Conservation (phyloP, 1,140 invertebrate genomes). For the Trichonephila inaurata region DNA sequence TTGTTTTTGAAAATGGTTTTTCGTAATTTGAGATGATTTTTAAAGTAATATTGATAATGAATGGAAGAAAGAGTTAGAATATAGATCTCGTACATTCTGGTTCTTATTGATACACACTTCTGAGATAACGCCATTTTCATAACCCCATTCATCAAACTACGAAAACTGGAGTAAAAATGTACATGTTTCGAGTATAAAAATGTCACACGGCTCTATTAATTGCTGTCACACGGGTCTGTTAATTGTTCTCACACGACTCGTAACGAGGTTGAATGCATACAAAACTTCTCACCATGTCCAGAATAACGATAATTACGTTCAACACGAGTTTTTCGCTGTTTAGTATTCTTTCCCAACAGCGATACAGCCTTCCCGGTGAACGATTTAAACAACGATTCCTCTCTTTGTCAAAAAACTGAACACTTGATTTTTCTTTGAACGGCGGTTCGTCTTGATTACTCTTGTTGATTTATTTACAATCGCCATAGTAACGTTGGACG, state of each 20-base stretch:
- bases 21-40: too few relatives aligned
- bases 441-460: not conserved
- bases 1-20: too few relatives aligned
- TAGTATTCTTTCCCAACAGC: not conserved
- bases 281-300: not conserved
- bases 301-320: not conserved
- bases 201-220: not conserved
- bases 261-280: not conserved
- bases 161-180: not conserved
- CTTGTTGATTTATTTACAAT: constrained; percentile 49
- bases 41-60: too few relatives aligned
- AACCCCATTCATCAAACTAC: not conserved
- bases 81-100: not conserved
- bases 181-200: not conserved
- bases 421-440: not conserved
- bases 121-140: not conserved
- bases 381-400: constrained; percentile 7
- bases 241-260: not conserved
- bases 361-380: not conserved
- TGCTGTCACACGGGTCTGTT: not conserved
- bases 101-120: not conserved
- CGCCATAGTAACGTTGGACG: constrained; percentile 28
- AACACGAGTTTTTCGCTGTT: not conserved
- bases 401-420: constrained; percentile 2
- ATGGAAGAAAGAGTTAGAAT: too few relatives aligned